Evolutionary conservation across 2,888 invertebrate species (phyloP), one percentile per base, ranked within the genome.

Genomic region (Drosophila neutralis): DNA sequence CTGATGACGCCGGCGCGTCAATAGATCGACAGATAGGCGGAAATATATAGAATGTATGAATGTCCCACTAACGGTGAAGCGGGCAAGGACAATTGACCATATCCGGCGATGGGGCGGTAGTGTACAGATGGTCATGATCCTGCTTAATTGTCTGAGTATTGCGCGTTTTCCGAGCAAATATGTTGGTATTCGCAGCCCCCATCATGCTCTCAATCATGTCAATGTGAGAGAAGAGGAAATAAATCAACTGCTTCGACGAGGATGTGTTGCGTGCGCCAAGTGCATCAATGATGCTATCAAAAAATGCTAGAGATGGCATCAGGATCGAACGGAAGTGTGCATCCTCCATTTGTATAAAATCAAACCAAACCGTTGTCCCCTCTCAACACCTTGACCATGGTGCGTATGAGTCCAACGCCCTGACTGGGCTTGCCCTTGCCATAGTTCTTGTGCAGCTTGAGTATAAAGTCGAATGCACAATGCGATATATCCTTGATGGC

Each of bases 341-440:
- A 66, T 95, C 94, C 1, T 95, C 93, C 0, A 95, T 94, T 0
- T 96, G 96, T 24, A 96, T 92, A 87, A 95, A 95, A 5, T 85
- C 81, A 29, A 31, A 10, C 94, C n/a, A 97, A 92, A 7, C 94
- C 94, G 4, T 94, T 90, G 91, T 95, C 94, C n/a, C 96, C 93
- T 27, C 94, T 93, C 5, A 91, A 72, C 8, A 91, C 91, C 93
- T 97, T 97, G 91, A 98, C 97, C 70, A 99, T 94, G 0, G 97
- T 95, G 93, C 98, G 98, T 21, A 98, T 95, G 92, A 98, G 97
- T 87, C 97, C 97, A 72, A 99, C 93, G 1, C 98, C 97, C 11
- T 98, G 97, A 91, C 96, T 95, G 2, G 83, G 75, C 64, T 91
- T 90, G 2, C 91, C 92, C 69, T 90, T 90, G 42, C 85, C 89